Percentiles rank a stretch among this genome's conserved stretches.
Evolutionary conservation across 2,797 vertebrate species (phyloP).

Genomic region (Danio aesculapii): DNA sequence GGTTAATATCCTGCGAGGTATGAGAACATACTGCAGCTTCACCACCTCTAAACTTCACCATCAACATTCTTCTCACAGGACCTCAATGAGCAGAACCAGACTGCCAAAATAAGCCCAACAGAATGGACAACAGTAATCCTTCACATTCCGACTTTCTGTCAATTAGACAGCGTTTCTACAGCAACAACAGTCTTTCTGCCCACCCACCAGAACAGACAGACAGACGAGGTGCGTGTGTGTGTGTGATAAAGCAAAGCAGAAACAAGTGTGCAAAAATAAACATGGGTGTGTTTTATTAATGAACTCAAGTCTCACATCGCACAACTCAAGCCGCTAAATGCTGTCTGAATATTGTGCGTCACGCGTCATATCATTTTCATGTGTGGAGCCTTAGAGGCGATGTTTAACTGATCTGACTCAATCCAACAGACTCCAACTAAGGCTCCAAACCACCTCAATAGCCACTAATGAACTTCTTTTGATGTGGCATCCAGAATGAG

Average conservation of each 20-base stretch:
- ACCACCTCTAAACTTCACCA: not conserved
- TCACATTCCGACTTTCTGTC: slow-evolving; percentile 71
- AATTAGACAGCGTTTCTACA: slow-evolving; percentile 73
- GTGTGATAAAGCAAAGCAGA: slow-evolving; percentile 39
- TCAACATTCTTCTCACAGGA: slow-evolving; percentile 28
- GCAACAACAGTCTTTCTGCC: slow-evolving; percentile 64
- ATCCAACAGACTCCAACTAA: not conserved
- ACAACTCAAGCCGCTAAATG: slow-evolving; percentile 14
- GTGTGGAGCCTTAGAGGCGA: not conserved
- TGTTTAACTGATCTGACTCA: slow-evolving; percentile 3
- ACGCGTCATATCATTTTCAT: slow-evolving; percentile 19
- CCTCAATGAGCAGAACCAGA: slow-evolving; percentile 61
- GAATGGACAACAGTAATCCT: slow-evolving; percentile 70
- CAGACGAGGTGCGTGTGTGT: not conserved
- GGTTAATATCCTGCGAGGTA: not conserved
- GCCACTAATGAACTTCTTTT: not conserved
- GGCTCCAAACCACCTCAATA: slow-evolving; percentile 2
- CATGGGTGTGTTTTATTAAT: slow-evolving; percentile 56
- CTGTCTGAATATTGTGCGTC: slow-evolving; percentile 1
- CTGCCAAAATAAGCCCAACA: slow-evolving; percentile 62
- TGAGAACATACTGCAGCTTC: slow-evolving; percentile 1
- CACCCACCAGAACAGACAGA: slow-evolving; percentile 49
- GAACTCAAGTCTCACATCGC: slow-evolving; percentile 42
- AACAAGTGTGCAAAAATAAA: slow-evolving; percentile 51
- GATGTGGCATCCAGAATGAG: not conserved